A percentile compares a stretch with the other conserved stretches of the same genome.
Conservation (phyloP, 1,140 invertebrate species). For the Pseudomyrmex dendroicus region DNA sequence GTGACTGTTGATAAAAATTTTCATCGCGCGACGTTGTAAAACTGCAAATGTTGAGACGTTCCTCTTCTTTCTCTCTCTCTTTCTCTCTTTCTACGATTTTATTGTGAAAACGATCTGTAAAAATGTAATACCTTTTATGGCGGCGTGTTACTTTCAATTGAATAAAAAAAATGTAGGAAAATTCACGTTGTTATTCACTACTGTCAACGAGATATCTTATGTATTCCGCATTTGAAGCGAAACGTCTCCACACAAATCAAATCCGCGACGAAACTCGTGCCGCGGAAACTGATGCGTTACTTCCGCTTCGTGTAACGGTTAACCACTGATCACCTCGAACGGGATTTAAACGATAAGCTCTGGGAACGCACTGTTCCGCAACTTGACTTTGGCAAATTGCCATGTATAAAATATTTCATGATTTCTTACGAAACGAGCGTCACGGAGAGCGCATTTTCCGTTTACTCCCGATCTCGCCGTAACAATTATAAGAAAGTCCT, state of each 20-base stretch:
- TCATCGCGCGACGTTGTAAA: not conserved
- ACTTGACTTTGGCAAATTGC: conserved; percentile 13
- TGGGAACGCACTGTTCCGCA: not conserved
- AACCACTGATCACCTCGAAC: conserved; percentile 13
- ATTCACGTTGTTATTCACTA: not conserved
- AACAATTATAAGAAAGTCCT: conserved; percentile 28
- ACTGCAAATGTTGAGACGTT: not conserved
- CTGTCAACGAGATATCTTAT: conserved; percentile 2
- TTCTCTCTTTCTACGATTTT: too few relatives aligned
- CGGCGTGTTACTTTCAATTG: not conserved
- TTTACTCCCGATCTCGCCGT: not conserved
- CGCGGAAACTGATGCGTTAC: not conserved
- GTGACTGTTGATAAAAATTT: conserved; percentile 21
- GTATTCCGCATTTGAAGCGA: not conserved
- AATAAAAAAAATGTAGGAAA: conserved; percentile 11
- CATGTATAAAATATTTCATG: not conserved
- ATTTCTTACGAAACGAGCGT: conserved; percentile 4
- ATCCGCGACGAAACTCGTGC: not conserved
- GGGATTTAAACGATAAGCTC: conserved; percentile 42
- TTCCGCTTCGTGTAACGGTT: conserved; percentile 27
- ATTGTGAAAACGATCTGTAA: not conserved
- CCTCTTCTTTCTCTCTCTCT: too few relatives aligned
- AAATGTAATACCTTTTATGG: not conserved
- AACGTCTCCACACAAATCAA: conserved; percentile 6
- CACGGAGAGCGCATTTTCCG: not conserved